Percentiles rank a stretch among this genome's conserved stretches.
These are phyloP conservation scores for Athripsodes cinereus DNA, from an alignment of 2,888 invertebrate genomes.

Conservation along the genomic window DNA sequence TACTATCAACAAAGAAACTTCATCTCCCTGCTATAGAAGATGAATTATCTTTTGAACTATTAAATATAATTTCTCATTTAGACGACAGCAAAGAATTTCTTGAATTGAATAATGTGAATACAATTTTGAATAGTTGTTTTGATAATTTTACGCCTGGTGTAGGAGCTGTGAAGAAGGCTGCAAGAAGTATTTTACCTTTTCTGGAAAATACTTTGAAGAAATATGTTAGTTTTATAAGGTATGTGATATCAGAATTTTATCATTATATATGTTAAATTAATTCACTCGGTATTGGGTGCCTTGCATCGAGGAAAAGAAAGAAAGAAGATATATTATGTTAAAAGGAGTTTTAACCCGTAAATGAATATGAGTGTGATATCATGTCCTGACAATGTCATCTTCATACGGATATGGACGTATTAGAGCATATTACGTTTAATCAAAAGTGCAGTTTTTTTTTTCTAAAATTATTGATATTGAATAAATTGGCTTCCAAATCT, in stretches of 20 bases:
- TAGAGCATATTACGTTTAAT: too few species aligned
- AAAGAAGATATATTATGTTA: too few species aligned
- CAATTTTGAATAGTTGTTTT: slow-evolving; percentile 26
- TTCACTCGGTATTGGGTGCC: too few species aligned
- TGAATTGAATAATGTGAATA: slow-evolving; percentile 20
- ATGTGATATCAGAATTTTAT: not conserved
- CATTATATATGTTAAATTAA: not conserved
- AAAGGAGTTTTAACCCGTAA: too few species aligned
- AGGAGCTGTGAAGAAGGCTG: slow-evolving; percentile 30
- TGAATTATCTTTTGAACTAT: slow-evolving; percentile 9
- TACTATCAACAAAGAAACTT: slow-evolving; percentile 12
- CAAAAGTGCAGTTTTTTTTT: too few species aligned
- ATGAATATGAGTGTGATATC: too few species aligned
- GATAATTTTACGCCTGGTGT: slow-evolving; percentile 36
- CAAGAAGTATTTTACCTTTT: slow-evolving; percentile 31
- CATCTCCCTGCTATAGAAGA: slow-evolving; percentile 3
- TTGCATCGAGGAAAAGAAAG: too few species aligned
- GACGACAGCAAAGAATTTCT: slow-evolving; percentile 5
- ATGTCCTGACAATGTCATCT: too few species aligned
- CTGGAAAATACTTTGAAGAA: slow-evolving; percentile 31
- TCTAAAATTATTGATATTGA: too few species aligned
- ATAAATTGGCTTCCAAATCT: too few species aligned
- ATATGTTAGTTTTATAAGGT: slow-evolving; percentile 30
- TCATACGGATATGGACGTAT: too few species aligned
- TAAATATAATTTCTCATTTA: not conserved